Conservation (phyloP, 2,113 vertebrate genomes). For the Ictalurus furcatus region DNA sequence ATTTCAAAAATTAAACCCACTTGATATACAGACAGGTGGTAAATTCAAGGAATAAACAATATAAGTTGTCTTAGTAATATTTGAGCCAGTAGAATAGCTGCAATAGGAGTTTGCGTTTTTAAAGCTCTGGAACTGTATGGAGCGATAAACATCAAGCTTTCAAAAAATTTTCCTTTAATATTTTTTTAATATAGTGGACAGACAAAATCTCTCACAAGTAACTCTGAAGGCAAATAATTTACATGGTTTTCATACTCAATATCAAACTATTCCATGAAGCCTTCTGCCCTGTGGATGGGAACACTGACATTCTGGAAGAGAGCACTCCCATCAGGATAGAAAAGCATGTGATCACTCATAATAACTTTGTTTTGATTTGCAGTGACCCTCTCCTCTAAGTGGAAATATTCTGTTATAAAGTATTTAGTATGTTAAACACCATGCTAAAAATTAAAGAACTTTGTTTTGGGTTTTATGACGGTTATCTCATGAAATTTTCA, state of each 20-base stretch:
- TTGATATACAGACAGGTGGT: background rate
- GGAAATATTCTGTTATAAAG: background rate
- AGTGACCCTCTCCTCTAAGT: background rate
- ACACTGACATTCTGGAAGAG: background rate
- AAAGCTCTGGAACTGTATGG: background rate
- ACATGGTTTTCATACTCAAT: background rate
- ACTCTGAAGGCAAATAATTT: background rate
- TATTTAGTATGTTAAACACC: background rate
- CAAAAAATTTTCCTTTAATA: too few species aligned
- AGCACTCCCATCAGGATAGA: background rate
- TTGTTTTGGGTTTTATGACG: background rate
- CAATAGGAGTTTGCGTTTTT: background rate
- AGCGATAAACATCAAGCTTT: background rate
- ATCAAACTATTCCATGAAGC: background rate
- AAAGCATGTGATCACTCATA: background rate
- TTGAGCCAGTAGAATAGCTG: background rate
- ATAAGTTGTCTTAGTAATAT: background rate
- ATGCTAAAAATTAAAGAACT: background rate
- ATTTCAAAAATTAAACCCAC: background rate
- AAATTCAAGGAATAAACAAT: background rate
- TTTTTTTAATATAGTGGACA: too few species aligned
- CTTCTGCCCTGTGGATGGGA: background rate
- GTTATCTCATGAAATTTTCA: background rate
- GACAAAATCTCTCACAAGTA: background rate
- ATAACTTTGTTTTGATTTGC: background rate